Percentiles rank a stretch among this genome's conserved stretches.
Conservation (phyloP, 2,797 vertebrate genomes). For the Myotis pilosus region DNA sequence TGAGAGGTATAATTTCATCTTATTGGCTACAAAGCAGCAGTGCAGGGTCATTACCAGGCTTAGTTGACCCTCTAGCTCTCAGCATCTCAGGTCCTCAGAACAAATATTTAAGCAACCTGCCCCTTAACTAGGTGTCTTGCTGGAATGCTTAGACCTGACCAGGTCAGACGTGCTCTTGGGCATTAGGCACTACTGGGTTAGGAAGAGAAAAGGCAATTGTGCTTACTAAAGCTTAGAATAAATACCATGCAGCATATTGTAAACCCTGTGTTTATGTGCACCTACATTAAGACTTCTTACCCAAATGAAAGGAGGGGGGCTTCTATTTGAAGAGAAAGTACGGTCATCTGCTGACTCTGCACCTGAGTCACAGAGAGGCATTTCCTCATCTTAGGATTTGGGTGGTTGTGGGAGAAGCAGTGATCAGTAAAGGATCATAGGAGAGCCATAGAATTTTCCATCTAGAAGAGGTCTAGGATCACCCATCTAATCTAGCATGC, state of each 20-base stretch:
- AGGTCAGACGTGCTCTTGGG: constrained; percentile 5
- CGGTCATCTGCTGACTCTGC: not conserved
- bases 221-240: constrained; percentile 27
- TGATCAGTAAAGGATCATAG: not conserved
- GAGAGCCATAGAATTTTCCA: not conserved
- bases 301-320: not conserved
- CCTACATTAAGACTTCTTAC: constrained; percentile 29
- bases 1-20: constrained; percentile 44
- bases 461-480: not conserved
- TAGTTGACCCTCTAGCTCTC: not conserved
- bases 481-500: not conserved
- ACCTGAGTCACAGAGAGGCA: not conserved
- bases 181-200: constrained; percentile 1
- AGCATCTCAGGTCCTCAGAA: not conserved
- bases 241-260: constrained; percentile 1
- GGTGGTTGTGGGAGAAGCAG: not conserved
- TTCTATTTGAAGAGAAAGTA: not conserved
- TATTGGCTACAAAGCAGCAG: not conserved
- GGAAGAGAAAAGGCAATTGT: constrained; percentile 6
- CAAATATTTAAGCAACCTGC: constrained; percentile 58
- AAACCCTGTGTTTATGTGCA: not conserved
- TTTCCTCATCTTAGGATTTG: not conserved
- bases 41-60: constrained; percentile 15
- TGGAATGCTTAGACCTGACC: not conserved
- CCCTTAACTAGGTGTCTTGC: constrained; percentile 55